Base-by-base conservation (phyloP, 2,113 vertebrate genomes). In the Gasterosteus nipponicus region DNA sequence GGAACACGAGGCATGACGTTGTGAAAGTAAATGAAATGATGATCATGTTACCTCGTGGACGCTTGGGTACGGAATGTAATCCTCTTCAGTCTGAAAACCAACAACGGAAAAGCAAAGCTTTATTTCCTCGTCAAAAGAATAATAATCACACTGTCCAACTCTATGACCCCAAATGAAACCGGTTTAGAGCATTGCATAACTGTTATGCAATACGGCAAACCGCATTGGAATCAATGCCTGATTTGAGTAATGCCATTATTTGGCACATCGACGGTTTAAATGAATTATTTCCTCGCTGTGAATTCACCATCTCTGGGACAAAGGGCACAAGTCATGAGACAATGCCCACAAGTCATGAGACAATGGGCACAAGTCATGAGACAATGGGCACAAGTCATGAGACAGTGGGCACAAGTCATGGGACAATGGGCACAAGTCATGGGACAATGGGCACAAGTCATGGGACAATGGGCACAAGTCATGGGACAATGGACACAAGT, bases 51-150 rank as follows among this genome's bases (percentile, higher is more conserved):
- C 98, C 97, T 99, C 98, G 0, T 98, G 98, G 84, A 99, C 97
- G 22, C 98, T 98, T 67, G 98, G 97, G 75, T 99, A 99, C 1
- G 98, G 98, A 89, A 99, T 99, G 81, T 99, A 99, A 85, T 99
- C 98, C 83, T 99, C 98, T 82, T 99, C 98, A 0, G 97, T 99
- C 98, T 99, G 93, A 69, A 88, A 61, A 84, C 73, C 65, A 80
- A 16, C 81, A 3, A 81, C n/a, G 12, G 26, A 9, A 88, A 78
- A 93, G 63, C 62, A 39, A 57, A 54, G 39, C 59, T 71, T 82
- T 58, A 26, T 77, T 76, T 71, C 3, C 39, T 69, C 62, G 69
- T 83, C 42, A 67, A 86, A 70, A 73, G 54, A 65, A 75, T 84
- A 86, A 80, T 68, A 81, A 73, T 51, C 49, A 67, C 58, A 41